Conservation (phyloP, 2,113 vertebrate species). For the Ochotona curzoniae region DNA sequence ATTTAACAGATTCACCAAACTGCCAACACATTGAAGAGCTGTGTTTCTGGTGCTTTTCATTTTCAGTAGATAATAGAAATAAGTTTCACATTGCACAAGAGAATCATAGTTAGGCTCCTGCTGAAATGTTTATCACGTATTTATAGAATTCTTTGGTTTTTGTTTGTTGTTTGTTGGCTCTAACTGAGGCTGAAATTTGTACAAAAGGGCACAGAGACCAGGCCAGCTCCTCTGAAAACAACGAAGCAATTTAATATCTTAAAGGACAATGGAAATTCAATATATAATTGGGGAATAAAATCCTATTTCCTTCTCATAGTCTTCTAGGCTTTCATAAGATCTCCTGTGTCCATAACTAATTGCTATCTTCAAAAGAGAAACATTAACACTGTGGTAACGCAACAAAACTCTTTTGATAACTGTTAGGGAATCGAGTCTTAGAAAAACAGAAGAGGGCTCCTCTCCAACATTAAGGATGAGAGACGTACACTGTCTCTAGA, state of each 20-base stretch:
- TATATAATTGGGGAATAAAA: not conserved
- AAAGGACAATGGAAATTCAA: not conserved
- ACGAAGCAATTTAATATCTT: not conserved
- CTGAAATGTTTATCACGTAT: not conserved
- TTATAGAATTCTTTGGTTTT: not conserved
- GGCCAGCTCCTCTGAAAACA: not conserved
- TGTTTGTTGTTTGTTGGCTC: not conserved
- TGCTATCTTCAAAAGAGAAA: not conserved
- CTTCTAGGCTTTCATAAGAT: not conserved
- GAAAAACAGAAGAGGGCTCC: not conserved
- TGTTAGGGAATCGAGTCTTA: not conserved
- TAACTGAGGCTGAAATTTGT: not conserved
- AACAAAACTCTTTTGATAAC: not conserved
- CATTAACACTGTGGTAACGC: not conserved
- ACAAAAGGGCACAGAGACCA: not conserved
- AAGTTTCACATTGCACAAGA: not conserved
- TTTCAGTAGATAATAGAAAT: not conserved
- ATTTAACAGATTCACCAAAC: not conserved
- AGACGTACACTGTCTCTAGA: not conserved
- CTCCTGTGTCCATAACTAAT: not conserved
- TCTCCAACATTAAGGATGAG: not conserved
- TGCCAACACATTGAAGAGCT: not conserved
- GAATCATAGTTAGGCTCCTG: not conserved
- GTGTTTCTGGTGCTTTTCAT: not conserved
- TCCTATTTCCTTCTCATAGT: not conserved